Evolutionary conservation across 2,797 vertebrate genomes (phyloP).

Genomic region (Liasis olivaceus): DNA sequence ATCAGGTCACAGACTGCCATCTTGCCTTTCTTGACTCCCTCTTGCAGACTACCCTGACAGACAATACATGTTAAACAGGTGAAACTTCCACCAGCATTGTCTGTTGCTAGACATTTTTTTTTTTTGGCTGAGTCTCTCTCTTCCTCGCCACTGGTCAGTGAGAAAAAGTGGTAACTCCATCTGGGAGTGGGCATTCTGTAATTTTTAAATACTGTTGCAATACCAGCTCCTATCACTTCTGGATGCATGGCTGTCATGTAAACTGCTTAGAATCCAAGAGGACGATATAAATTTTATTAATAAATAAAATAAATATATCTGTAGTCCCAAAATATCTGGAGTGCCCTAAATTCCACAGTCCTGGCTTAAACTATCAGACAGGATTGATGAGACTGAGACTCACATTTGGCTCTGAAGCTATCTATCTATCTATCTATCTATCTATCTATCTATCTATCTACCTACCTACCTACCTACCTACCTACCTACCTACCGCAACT

Average conservation of each 20-base stretch:
- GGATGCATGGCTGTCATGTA: background rate
- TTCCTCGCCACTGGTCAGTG: background rate
- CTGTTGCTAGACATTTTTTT: background rate
- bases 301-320: background rate
- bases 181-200: background rate
- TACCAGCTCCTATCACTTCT: background rate
- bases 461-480: background rate
- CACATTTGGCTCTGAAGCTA: background rate
- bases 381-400: background rate
- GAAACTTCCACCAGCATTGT: too few relatives aligned
- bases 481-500: background rate
- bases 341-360: background rate
- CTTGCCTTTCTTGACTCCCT: background rate
- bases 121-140: background rate
- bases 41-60: background rate
- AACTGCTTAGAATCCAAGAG: background rate
- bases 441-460: background rate
- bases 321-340: background rate
- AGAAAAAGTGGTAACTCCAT: background rate
- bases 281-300: background rate
- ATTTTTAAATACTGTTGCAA: background rate
- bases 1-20: background rate
- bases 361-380: background rate
- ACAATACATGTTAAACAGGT: background rate
- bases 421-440: background rate